These are phyloP conservation scores for Ectemnius lituratus DNA, from an alignment of 2,888 invertebrate genomes.

Conservation along the genomic window DNA sequence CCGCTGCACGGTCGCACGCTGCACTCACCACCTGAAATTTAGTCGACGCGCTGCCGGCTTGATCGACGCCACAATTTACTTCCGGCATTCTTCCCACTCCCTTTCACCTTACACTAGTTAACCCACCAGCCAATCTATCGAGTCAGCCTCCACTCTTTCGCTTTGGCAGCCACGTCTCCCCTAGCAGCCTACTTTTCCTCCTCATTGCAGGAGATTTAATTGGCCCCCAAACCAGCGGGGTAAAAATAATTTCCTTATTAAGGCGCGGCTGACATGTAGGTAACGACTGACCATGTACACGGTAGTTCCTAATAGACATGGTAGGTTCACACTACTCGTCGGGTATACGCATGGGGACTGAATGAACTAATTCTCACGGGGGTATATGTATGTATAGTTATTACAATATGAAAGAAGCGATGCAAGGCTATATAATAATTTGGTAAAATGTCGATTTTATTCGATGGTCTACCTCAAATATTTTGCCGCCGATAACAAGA, in stretches of 20 bases:
- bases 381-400: no score
- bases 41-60: conserved; percentile 44
- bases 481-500: no score
- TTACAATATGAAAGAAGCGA: no score
- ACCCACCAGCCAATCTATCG: not conserved
- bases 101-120: not conserved
- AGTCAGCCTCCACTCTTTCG: not conserved
- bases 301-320: not conserved
- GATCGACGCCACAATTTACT: conserved; percentile 37
- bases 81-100: conserved; percentile 4
- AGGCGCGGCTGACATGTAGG: conserved; percentile 19
- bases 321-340: not conserved
- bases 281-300: no score
- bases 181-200: no score
- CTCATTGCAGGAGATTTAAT: conserved; percentile 42
- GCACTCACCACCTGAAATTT: conserved; percentile 17
- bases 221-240: conserved; percentile 29
- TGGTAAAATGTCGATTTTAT: no score
- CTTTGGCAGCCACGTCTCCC: no score
- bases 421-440: no score
- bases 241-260: conserved; percentile 58
- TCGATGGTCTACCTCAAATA: no score
- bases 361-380: conserved; percentile 2
- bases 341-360: not conserved
- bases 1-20: not conserved